Conservation (phyloP, 2,797 vertebrate species). For the Emys orbicularis region DNA sequence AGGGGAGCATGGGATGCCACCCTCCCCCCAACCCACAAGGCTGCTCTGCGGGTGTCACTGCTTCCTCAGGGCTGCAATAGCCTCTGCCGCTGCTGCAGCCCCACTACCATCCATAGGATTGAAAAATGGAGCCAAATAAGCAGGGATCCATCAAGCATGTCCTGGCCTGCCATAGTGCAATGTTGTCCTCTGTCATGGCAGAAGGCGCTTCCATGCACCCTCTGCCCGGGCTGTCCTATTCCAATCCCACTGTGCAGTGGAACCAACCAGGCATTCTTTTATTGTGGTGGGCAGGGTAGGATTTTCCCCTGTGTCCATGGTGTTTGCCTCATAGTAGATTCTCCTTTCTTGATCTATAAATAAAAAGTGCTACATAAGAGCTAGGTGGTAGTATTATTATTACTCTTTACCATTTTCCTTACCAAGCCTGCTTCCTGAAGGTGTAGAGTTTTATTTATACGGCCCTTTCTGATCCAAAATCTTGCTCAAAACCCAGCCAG, state of each 20-base stretch:
- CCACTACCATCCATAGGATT: accelerated
- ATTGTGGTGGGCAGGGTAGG: neutral
- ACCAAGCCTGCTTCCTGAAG: neutral
- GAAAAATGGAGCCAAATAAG: neutral
- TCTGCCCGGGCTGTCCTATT: neutral
- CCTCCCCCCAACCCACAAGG: neutral
- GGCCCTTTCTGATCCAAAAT: neutral
- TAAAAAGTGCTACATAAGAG: neutral
- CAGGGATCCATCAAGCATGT: neutral
- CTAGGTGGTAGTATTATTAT: neutral
- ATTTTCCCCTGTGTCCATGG: too few relatives aligned
- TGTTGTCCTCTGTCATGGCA: neutral
- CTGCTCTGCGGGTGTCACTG: accelerated
- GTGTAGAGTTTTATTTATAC: neutral
- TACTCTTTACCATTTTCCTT: neutral
- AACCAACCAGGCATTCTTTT: neutral
- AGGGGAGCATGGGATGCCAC: accelerated
- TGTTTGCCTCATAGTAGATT: neutral
- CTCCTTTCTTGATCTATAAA: neutral
- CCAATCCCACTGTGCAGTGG: neutral
- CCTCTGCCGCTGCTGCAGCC: neutral
- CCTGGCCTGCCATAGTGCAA: accelerated
- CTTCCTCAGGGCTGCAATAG: accelerated
- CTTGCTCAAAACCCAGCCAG: neutral
- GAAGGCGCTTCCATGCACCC: neutral